A percentile compares a stretch with the other conserved stretches of the same genome.
Conservation (phyloP, 2,113 vertebrate species). For the Electrona antarctica region DNA sequence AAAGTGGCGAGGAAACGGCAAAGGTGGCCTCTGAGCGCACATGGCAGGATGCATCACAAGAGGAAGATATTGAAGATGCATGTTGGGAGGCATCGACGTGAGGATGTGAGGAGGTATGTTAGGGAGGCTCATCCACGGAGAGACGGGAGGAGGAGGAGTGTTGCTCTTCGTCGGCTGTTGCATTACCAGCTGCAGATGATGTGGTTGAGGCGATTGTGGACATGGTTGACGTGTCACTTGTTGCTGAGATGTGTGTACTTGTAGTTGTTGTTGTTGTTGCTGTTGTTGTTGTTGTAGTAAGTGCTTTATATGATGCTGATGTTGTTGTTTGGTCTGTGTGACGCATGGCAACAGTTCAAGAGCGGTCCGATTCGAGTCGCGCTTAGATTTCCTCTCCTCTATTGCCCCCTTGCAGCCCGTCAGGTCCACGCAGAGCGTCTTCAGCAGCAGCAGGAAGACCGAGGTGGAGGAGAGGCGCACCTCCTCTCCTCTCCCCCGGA, state of each 20-base stretch:
- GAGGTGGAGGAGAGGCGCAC: constrained; percentile 75
- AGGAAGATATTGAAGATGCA: background rate
- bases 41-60: background rate
- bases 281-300: background rate
- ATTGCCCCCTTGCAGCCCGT: constrained; percentile 85
- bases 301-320: background rate
- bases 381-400: constrained; percentile 34
- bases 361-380: too few relatives aligned
- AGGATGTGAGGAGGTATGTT: constrained; percentile 21
- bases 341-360: too few relatives aligned
- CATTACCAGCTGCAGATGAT: background rate
- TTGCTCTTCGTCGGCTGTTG: background rate
- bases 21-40: constrained; percentile 1
- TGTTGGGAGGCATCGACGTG: background rate
- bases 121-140: constrained; percentile 61
- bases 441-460: constrained; percentile 82
- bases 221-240: background rate
- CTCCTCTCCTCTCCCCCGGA: constrained; percentile 62
- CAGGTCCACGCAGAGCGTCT: constrained; percentile 81
- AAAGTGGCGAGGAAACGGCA: background rate
- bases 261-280: background rate
- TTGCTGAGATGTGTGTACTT: background rate
- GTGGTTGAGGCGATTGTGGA: background rate
- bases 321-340: background rate
- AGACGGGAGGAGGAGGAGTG: background rate